phyloP scores from a whole-genome alignment of 2,797 vertebrate genomes.

The Pangasius mekongensis region DNA sequence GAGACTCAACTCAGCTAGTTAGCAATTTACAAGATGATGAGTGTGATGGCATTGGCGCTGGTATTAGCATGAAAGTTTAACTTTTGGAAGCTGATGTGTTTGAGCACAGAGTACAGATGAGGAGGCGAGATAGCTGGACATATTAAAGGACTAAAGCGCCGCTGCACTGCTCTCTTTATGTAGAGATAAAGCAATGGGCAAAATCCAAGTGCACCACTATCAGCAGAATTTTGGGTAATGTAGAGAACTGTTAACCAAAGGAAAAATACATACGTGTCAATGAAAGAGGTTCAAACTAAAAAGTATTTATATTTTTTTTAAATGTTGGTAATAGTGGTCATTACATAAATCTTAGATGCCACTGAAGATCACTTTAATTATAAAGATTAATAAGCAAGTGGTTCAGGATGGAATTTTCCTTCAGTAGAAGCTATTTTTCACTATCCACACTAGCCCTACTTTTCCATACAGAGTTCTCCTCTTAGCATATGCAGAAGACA shows the following conservation, averaged over 20 bases:
- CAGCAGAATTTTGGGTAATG: neutral
- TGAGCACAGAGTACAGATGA: neutral
- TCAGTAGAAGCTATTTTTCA: neutral
- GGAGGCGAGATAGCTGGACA: neutral
- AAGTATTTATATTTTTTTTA: neutral
- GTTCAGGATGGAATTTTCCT: neutral
- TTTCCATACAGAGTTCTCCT: conserved; percentile 10
- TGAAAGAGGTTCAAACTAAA: neutral
- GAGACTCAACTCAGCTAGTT: neutral
- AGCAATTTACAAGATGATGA: neutral
- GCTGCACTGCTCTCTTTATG: neutral
- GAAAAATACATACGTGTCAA: neutral
- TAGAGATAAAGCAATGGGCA: neutral
- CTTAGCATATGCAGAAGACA: neutral
- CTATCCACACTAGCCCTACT: neutral
- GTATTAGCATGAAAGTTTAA: neutral
- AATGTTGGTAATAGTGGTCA: neutral
- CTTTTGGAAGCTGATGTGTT: neutral
- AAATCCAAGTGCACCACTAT: no score
- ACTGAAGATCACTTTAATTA: neutral
- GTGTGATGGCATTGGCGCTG: no score
- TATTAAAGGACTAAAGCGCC: neutral
- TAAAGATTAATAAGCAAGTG: neutral
- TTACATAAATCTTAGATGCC: neutral
- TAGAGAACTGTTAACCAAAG: neutral